A percentile compares a stretch with the other conserved stretches of the same genome.
These are phyloP conservation scores for Xylota sylvarum DNA, from an alignment of 2,888 invertebrate genomes.

Conservation along the genomic window DNA sequence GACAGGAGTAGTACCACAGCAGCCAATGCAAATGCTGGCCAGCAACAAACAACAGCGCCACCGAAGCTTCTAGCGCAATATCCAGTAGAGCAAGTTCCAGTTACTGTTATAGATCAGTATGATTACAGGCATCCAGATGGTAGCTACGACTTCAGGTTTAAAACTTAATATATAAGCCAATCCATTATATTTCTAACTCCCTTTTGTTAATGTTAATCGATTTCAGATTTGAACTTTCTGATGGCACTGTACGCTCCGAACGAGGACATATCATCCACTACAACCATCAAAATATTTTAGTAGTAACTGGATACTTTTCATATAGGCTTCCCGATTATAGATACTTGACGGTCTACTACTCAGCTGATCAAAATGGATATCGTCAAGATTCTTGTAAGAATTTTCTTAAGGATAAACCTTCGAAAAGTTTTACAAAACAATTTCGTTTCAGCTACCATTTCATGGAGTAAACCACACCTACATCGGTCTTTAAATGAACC, in stretches of 20 bases:
- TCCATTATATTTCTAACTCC: background rate
- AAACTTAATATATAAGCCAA: background rate
- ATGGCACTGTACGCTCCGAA: slow-evolving; percentile 83
- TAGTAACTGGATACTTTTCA: slow-evolving; percentile 82
- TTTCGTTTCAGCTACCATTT: background rate
- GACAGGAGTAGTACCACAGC: background rate
- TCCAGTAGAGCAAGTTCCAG: background rate
- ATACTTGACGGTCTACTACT: slow-evolving; percentile 83
- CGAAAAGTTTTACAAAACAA: background rate
- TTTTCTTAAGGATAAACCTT: background rate
- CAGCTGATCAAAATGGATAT: slow-evolving; percentile 83
- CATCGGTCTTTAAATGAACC: background rate
- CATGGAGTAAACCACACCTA: background rate
- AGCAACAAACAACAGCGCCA: background rate
- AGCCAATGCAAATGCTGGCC: background rate
- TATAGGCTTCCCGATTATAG: slow-evolving; percentile 81
- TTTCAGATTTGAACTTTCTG: slow-evolving; percentile 81
- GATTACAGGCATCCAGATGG: slow-evolving; percentile 82
- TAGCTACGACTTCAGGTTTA: slow-evolving; percentile 82
- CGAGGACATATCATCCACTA: slow-evolving; percentile 81
- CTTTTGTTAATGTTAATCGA: background rate
- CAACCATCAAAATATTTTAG: slow-evolving; percentile 80
- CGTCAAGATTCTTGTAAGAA: slow-evolving; percentile 83
- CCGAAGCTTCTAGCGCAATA: background rate
- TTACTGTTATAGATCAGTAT: slow-evolving; percentile 79